Evolutionary conservation across 2,113 vertebrate genomes (phyloP).

Genomic region (Craseonycteris thonglongyai): DNA sequence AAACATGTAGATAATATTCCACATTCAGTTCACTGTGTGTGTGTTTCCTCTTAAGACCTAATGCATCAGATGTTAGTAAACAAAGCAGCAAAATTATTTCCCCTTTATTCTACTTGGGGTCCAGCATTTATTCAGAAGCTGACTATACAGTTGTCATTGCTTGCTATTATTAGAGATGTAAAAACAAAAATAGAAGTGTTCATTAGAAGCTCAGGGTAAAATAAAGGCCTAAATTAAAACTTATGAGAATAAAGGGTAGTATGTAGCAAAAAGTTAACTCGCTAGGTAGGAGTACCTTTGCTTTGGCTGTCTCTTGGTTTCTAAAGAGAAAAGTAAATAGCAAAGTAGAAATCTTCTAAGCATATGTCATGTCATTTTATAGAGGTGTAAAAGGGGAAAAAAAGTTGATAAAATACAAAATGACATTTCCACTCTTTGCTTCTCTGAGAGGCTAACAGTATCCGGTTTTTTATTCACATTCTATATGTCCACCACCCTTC

Average conservation of each 20-base stretch:
- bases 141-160: background rate
- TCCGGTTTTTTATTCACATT: background rate
- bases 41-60: background rate
- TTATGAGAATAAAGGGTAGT: background rate
- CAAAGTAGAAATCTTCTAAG: background rate
- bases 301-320: background rate
- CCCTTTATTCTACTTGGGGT: background rate
- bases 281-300: background rate
- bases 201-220: background rate
- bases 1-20: background rate
- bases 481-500: fast-evolving
- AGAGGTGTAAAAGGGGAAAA: background rate
- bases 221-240: background rate
- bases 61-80: background rate
- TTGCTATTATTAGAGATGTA: background rate
- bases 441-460: background rate
- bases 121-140: background rate
- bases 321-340: background rate
- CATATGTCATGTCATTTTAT: background rate
- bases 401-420: fast-evolving
- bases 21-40: background rate
- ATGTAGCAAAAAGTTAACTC: background rate
- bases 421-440: background rate
- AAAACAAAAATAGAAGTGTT: background rate
- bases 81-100: background rate